phyloP scores from a whole-genome alignment of 2,888 invertebrate genomes.

The Mactromeris polynyma region DNA sequence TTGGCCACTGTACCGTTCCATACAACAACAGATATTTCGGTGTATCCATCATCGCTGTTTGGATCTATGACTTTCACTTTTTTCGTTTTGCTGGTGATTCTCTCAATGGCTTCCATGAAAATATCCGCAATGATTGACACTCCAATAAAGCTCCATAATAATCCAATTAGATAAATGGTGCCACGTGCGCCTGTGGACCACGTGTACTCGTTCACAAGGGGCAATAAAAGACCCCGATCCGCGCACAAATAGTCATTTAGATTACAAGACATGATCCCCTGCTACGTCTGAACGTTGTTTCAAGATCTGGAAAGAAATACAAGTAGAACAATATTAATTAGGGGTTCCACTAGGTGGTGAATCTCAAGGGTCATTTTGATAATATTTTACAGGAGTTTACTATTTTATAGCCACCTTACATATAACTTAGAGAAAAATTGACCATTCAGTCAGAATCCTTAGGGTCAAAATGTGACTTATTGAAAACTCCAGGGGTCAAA shows the following conservation, averaged over 20 bases:
- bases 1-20: constrained; percentile 90
- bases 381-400: no score
- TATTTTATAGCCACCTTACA: no score
- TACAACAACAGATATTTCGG: constrained; percentile 88
- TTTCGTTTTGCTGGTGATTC: constrained; percentile 89
- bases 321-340: not conserved
- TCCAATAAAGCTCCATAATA: constrained; percentile 89
- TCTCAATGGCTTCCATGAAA: constrained; percentile 89
- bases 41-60: constrained; percentile 74
- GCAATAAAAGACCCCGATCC: constrained; percentile 87
- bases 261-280: constrained; percentile 64
- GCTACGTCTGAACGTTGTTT: not conserved
- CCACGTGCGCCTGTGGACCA: constrained; percentile 88
- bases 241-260: constrained; percentile 78
- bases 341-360: no score
- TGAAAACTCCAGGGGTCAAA: no score
- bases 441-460: no score
- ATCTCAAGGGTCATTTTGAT: no score
- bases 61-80: constrained; percentile 85
- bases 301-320: not conserved
- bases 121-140: constrained; percentile 89
- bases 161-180: constrained; percentile 88
- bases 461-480: no score
- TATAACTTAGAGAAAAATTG: no score
- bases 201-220: constrained; percentile 88